phyloP scores from a whole-genome alignment of 35 echinoderm and acorn worm genomes.

The Eucidaris tribuloides region DNA sequence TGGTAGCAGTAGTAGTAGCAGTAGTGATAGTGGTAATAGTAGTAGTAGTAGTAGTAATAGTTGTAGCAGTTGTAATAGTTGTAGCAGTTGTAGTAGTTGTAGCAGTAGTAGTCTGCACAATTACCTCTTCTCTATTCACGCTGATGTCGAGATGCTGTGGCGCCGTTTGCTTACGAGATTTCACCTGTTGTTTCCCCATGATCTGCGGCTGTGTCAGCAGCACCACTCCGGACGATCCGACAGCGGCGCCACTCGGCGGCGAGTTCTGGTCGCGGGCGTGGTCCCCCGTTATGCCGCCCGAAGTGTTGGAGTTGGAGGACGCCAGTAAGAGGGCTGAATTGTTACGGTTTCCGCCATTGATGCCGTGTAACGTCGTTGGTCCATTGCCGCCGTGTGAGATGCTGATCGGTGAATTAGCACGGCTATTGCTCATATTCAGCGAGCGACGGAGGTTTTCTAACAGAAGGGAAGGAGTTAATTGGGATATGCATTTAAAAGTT shows the following conservation, averaged over 20 bases:
- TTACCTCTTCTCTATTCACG: background rate
- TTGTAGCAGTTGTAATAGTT: too few relatives aligned
- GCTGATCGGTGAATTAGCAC: background rate
- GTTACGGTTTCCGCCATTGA: background rate
- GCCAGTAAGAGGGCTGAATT: background rate
- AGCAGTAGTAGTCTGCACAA: too few relatives aligned
- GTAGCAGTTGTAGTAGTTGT: too few relatives aligned
- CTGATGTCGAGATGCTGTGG: conserved; percentile 63
- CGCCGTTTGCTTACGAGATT: conserved; percentile 55
- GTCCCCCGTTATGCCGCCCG: background rate
- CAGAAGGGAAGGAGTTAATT: too few relatives aligned
- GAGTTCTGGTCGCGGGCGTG: background rate
- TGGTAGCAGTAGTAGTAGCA: too few relatives aligned
- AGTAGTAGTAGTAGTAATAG: too few relatives aligned
- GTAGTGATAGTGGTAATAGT: too few relatives aligned
- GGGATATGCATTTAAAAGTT: too few relatives aligned
- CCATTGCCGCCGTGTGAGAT: background rate
- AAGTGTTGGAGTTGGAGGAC: background rate
- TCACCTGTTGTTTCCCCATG: conserved; percentile 32
- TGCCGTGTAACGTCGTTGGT: background rate
- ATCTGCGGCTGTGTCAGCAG: conserved; percentile 4
- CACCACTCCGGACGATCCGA: background rate
- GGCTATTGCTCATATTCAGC: conserved; percentile 34
- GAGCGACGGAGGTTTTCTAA: conserved; percentile 54
- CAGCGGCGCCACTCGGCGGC: background rate